Conservation (phyloP, 2,113 vertebrate species). For the Tyrannus savana region DNA sequence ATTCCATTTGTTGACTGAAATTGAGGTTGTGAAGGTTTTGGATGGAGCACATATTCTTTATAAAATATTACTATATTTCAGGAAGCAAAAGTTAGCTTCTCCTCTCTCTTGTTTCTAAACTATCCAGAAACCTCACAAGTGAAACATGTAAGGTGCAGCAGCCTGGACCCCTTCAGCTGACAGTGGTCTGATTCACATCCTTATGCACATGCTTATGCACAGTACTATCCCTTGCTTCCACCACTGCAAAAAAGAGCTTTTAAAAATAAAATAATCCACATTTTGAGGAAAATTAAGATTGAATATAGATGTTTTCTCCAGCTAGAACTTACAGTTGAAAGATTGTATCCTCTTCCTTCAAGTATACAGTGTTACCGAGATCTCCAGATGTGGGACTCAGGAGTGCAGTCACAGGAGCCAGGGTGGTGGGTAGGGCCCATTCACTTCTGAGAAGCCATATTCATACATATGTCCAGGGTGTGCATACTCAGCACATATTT, state of each 20-base stretch:
- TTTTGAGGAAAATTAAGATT: neutral
- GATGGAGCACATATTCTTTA: neutral
- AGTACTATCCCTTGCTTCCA: neutral
- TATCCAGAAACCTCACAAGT: neutral
- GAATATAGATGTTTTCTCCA: neutral
- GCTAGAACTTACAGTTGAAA: neutral
- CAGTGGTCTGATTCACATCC: neutral
- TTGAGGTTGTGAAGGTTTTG: neutral
- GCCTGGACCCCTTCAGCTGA: neutral
- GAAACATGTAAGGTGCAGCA: neutral
- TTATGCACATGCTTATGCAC: neutral
- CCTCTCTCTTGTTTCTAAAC: neutral
- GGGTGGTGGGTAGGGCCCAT: neutral
- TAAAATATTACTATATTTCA: neutral
- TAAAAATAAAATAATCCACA: neutral
- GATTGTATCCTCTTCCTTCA: neutral
- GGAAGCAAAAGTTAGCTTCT: neutral
- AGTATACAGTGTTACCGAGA: neutral
- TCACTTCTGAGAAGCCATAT: neutral
- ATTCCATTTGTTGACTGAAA: neutral
- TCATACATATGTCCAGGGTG: neutral
- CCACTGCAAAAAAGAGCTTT: neutral
- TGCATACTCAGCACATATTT: neutral
- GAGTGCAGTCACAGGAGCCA: rapidly evolving
- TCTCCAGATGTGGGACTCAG: neutral